Percentiles rank a stretch among this genome's conserved stretches.
phyloP scores from a whole-genome alignment of 1,140 invertebrate species.

The Antheraea mylitta region DNA sequence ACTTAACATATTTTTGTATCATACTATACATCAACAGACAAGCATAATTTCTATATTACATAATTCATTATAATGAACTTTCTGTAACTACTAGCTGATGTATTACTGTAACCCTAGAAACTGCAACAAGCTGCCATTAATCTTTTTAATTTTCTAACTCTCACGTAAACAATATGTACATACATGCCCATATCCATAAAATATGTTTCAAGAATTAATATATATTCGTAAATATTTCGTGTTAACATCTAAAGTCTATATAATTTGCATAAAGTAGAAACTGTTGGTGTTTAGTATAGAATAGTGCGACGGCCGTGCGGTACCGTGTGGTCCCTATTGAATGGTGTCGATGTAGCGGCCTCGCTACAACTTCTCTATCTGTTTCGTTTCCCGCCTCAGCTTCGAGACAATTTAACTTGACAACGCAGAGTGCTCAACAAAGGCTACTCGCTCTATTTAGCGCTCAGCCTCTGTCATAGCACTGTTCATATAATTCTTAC shows the following conservation, averaged over 20 bases:
- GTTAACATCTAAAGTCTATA: not conserved
- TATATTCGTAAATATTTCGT: not conserved
- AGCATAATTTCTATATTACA: too few species aligned
- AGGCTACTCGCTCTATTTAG: slow-evolving; percentile 64
- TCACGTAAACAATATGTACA: too few species aligned
- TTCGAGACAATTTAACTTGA: slow-evolving; percentile 73
- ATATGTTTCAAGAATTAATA: too few species aligned
- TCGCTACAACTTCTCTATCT: slow-evolving; percentile 68
- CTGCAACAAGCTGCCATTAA: too few species aligned
- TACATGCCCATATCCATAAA: too few species aligned
- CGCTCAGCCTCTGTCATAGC: slow-evolving; percentile 39
- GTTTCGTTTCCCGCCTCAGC: slow-evolving; percentile 62
- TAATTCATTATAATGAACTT: too few species aligned
- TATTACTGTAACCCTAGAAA: too few species aligned
- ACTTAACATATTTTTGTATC: too few species aligned
- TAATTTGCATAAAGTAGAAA: not conserved
- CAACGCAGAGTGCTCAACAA: slow-evolving; percentile 64
- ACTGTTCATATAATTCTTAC: slow-evolving; percentile 1
- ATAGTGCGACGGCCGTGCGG: not conserved
- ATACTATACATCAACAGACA: too few species aligned
- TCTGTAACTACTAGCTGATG: too few species aligned
- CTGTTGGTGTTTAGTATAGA: not conserved
- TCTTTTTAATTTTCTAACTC: too few species aligned
- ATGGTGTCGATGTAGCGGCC: slow-evolving; percentile 57
- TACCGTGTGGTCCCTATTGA: slow-evolving; percentile 42